Conservation (phyloP, 2,113 vertebrate genomes). For the Aldabrachelys gigantea region DNA sequence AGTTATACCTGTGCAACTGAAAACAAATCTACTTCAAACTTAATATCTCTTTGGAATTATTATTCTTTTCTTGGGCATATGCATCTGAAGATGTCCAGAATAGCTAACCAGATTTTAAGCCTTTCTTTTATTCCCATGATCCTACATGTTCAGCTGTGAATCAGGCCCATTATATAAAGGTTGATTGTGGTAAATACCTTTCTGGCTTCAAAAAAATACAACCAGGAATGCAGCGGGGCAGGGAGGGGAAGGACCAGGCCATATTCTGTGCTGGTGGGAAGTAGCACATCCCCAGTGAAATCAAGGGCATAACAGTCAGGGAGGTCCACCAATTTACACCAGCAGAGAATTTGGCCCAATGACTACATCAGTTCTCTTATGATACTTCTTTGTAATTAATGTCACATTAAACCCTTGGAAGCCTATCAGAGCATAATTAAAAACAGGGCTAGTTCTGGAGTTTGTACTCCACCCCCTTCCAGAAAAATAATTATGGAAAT, state of each 20-base stretch:
- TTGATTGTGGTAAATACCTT: neutral
- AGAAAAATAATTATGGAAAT: neutral
- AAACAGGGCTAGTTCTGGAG: neutral
- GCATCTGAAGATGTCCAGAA: neutral
- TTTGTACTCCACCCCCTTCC: neutral
- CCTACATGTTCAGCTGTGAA: neutral
- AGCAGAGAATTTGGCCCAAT: neutral
- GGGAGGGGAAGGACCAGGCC: too few relatives aligned
- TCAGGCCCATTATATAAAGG: neutral
- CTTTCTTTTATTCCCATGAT: neutral
- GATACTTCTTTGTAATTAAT: neutral
- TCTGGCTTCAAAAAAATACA: neutral
- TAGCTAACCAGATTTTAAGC: neutral
- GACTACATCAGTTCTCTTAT: neutral
- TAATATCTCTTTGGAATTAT: neutral
- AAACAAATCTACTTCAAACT: neutral
- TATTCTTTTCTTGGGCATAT: neutral
- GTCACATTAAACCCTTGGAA: neutral
- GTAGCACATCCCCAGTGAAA: neutral
- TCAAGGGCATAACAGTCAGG: fast-evolving
- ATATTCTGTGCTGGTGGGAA: neutral
- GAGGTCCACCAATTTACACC: neutral
- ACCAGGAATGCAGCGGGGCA: fast-evolving
- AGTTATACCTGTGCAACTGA: neutral
- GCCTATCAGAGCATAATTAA: neutral